Percentiles rank a stretch among this genome's conserved stretches.
These are phyloP conservation scores for Ornithoptera priamus DNA, from an alignment of 2,888 invertebrate genomes.

Conservation along the genomic window DNA sequence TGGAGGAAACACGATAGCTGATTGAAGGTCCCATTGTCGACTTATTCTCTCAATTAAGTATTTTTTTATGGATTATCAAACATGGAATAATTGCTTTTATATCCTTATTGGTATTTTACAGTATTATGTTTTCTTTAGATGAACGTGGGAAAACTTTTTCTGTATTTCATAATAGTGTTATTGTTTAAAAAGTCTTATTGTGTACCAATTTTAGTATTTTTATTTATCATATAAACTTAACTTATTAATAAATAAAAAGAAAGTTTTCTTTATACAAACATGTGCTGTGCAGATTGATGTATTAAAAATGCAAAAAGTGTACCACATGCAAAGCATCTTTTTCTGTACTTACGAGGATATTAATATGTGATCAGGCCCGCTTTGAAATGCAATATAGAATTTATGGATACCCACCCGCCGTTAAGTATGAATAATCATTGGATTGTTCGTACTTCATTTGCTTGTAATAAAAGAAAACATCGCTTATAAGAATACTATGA, in stretches of 20 bases:
- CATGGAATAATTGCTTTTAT: slow-evolving; percentile 20
- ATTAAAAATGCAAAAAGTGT: slow-evolving; percentile 28
- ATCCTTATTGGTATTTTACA: slow-evolving; percentile 9
- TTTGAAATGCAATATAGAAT: slow-evolving; percentile 20
- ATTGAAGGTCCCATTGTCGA: slow-evolving; percentile 62
- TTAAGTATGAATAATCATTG: neutral
- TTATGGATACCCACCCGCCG: slow-evolving; percentile 7
- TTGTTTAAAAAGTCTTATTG: neutral
- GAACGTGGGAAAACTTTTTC: neutral
- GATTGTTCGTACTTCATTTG: neutral
- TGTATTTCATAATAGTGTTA: too few relatives aligned
- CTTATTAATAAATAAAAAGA: neutral
- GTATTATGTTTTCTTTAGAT: neutral
- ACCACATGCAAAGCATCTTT: slow-evolving; percentile 21
- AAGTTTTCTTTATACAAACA: neutral
- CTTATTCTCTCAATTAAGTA: slow-evolving; percentile 27
- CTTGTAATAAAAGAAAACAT: too few relatives aligned
- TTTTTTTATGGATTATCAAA: slow-evolving; percentile 23
- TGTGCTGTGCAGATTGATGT: slow-evolving; percentile 12
- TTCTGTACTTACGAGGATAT: slow-evolving; percentile 30
- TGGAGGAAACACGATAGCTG: slow-evolving; percentile 59
- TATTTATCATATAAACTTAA: neutral
- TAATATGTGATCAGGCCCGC: slow-evolving; percentile 30
- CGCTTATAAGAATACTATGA: too few relatives aligned
- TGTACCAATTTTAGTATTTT: neutral